Conservation (phyloP, 2,797 vertebrate species). For the Oryzias dopingdopingensis region DNA sequence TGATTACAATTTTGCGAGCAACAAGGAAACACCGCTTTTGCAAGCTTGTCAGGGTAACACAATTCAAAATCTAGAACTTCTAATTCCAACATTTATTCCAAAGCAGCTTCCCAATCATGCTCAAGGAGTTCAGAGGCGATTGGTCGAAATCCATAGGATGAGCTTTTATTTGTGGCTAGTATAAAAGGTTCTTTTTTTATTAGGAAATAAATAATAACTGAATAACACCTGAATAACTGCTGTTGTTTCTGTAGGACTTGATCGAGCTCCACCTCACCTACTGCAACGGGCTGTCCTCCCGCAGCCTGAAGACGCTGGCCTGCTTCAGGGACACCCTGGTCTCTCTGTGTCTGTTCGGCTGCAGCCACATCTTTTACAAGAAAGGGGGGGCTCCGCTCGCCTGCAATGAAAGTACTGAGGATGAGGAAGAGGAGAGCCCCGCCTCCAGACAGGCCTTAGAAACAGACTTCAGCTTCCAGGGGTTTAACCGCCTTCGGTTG, state of each 20-base stretch:
- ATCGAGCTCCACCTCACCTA: conserved; percentile 94
- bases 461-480: conserved; percentile 91
- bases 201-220: too few species aligned
- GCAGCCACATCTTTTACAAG: conserved; percentile 88
- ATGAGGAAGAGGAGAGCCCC: conserved; percentile 85
- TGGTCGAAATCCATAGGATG: too few species aligned
- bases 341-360: conserved; percentile 93
- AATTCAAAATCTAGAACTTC: too few species aligned
- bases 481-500: conserved; percentile 88
- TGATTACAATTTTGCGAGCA: too few species aligned
- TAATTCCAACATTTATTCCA: too few species aligned
- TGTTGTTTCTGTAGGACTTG: conserved; percentile 80
- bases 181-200: too few species aligned
- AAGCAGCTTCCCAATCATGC: too few species aligned
- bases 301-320: conserved; percentile 87
- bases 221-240: background rate
- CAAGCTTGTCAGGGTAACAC: too few species aligned
- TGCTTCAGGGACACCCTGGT: conserved; percentile 90
- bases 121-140: too few species aligned
- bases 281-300: conserved; percentile 90
- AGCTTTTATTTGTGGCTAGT: too few species aligned
- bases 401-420: conserved; percentile 80
- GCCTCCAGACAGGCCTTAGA: conserved; percentile 85
- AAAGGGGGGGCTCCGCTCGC: conserved; percentile 69
- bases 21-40: too few species aligned